Evolutionary conservation across 2,888 invertebrate genomes (phyloP), one percentile per base, ranked within the genome.

Genomic region (Cantharis rufa): DNA sequence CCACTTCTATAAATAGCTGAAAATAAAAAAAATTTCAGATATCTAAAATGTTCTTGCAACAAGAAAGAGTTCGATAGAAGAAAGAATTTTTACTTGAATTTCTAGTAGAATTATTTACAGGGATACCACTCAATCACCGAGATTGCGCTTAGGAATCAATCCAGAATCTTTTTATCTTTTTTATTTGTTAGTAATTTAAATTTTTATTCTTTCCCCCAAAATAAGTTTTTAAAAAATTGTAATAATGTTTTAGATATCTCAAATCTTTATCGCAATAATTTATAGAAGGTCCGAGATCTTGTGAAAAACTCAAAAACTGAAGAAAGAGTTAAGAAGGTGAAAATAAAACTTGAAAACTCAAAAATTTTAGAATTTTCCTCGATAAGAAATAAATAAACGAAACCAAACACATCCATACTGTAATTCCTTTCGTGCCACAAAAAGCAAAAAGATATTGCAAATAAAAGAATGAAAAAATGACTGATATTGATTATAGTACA

Each of bases 401-500:
- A 48, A 48, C n/a, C 7, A 48, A 48, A 7, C 48, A 48, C 0
- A 48, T 13, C 7, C 48, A n/a, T n/a, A 48, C 5, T 1, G n/a
- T 5, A 4, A 5, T 11, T n/a, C n/a, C 32, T 32, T 32, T 32
- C 13, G 5, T n/a, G 1, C 13, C 5, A 32, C 4, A 32, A 7
- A 48, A 48, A 48, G n/a, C 48, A n/a, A 48, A 48, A 48, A 48
- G 1, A n/a, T n/a, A 48, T n/a, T 48, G 48, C n/a, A 48, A 48
- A 48, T n/a, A 48, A 48, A 48, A 48, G 13, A 48, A 48, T 48
- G 48, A 48, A 48, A 7, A 48, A 48, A 13, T 32, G 48, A n/a
- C 7, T 48, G 48, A 48, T 48, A 9, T 48, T 32, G n/a, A 48
- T 48, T n/a, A 48, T 78, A 87, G 85, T 89, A 80, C 80, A 84